phyloP scores from a whole-genome alignment of 2,888 invertebrate species.

The Creontiades dilutus region DNA sequence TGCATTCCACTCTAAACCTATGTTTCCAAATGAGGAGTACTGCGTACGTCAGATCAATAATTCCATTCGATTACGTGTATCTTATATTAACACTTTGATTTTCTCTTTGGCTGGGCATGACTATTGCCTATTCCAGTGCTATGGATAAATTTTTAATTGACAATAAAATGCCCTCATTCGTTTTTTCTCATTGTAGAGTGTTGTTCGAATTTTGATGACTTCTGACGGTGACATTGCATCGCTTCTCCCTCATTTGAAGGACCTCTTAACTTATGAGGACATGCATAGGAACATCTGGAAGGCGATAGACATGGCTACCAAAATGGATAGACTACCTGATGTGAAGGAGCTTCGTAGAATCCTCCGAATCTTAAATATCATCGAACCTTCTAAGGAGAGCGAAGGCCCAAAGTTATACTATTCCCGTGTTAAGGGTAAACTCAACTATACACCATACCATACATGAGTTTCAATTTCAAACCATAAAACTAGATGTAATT shows the following conservation, averaged over 20 bases:
- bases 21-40: constrained; percentile 63
- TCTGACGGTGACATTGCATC: constrained; percentile 37
- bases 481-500: too few relatives aligned
- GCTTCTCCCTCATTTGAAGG: constrained; percentile 60
- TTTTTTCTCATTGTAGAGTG: constrained; percentile 51
- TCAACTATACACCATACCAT: too few relatives aligned
- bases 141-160: too few relatives aligned
- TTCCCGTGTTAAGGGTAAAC: constrained; percentile 60
- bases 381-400: constrained; percentile 41
- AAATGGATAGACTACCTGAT: constrained; percentile 59
- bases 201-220: constrained; percentile 67
- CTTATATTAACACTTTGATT: too few relatives aligned
- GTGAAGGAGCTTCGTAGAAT: constrained; percentile 55
- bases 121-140: too few relatives aligned
- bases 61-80: neutral
- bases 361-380: constrained; percentile 14
- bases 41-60: constrained; percentile 35
- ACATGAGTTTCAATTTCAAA: too few relatives aligned
- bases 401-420: constrained; percentile 64
- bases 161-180: too few relatives aligned
- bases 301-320: constrained; percentile 70
- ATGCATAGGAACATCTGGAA: constrained; percentile 73
- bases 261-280: constrained; percentile 71
- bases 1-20: constrained; percentile 16
- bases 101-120: too few relatives aligned